Percentiles rank a stretch among this genome's conserved stretches.
Evolutionary conservation across 2,797 vertebrate genomes (phyloP).

Genomic region (Phrynocephalus vlangalii): DNA sequence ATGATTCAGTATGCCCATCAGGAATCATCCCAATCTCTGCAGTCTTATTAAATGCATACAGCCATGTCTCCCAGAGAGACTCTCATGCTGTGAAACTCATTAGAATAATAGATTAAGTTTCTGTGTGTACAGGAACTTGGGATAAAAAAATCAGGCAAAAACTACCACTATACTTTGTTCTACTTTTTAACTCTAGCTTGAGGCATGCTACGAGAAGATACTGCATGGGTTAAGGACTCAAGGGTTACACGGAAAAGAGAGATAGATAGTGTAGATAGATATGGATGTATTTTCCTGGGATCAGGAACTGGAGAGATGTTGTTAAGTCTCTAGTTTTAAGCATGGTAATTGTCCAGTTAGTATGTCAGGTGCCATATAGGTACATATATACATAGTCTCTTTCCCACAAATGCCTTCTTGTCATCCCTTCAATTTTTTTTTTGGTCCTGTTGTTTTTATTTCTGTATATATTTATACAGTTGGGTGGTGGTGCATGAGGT

Average conservation of each 20-base stretch:
- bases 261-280: constrained; percentile 8
- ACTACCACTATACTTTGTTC: constrained; percentile 66
- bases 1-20: constrained; percentile 71
- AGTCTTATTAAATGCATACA: constrained; percentile 80
- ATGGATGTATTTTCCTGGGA: neutral
- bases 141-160: constrained; percentile 76
- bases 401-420: too few relatives aligned
- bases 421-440: too few relatives aligned
- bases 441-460: too few relatives aligned
- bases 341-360: neutral
- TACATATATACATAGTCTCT: too few relatives aligned
- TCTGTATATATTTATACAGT: too few relatives aligned
- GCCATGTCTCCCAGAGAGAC: constrained; percentile 77
- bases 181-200: constrained; percentile 67
- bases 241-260: constrained; percentile 51
- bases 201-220: constrained; percentile 52
- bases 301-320: neutral
- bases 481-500: too few relatives aligned
- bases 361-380: too few relatives aligned
- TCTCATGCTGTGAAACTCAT: constrained; percentile 81
- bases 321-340: neutral
- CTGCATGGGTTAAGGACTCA: constrained; percentile 44
- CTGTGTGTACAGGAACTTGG: constrained; percentile 70
- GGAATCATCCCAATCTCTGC: constrained; percentile 75
- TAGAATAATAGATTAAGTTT: constrained; percentile 84